Base-by-base conservation (phyloP, 1,140 invertebrate genomes). In the Nephila pilipes region DNA sequence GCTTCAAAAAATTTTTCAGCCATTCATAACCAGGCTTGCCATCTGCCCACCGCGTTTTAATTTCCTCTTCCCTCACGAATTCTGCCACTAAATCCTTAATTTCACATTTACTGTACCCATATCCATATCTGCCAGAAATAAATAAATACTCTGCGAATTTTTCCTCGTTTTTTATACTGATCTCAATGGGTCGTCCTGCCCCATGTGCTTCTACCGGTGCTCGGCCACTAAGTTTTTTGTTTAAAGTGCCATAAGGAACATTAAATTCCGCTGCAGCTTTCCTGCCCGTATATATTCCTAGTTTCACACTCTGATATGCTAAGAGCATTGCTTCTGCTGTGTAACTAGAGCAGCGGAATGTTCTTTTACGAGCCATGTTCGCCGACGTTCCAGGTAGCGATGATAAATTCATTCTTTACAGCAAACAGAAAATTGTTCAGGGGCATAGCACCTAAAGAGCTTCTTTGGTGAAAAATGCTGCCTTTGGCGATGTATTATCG, bases 1-100 rank as follows among this genome's bases (percentile, higher is more conserved):
- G 81, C n/a, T 55, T 83, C 81, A 83, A 57, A 55, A 83, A 83
- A 22, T 55, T 83, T 29, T 55, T 83, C 46, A 83, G 25, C 81
- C 81, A 83, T 55, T 83, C 46, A 4, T 83, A 57, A 55, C 81
- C 81, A n/a, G 81, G 81, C 14, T 55, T 83, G 5, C 81, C 81
- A 29, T 83, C 54, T 4, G 20, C 10, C 81, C 81, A 83, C 14
- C 81, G 54, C 0, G 81, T 83, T 54, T 83, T 83, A 57, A 83
- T 83, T 1, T 55, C 54, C 22, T 83, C 81, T n/a, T 83, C 22
- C 29, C 18, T 54, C 22, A 83, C 54, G n/a, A 83, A 83, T 22
- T 83, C 81, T 12, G 46, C 22, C 22, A 57, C 81, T 29, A 83
- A 29, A 14, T 83, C 20, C 46, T 55, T 25, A 25, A 83, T 83